A percentile compares a stretch with the other conserved stretches of the same genome.
phyloP scores from a whole-genome alignment of 2,797 vertebrate species.

The Tokudaia muenninki region DNA sequence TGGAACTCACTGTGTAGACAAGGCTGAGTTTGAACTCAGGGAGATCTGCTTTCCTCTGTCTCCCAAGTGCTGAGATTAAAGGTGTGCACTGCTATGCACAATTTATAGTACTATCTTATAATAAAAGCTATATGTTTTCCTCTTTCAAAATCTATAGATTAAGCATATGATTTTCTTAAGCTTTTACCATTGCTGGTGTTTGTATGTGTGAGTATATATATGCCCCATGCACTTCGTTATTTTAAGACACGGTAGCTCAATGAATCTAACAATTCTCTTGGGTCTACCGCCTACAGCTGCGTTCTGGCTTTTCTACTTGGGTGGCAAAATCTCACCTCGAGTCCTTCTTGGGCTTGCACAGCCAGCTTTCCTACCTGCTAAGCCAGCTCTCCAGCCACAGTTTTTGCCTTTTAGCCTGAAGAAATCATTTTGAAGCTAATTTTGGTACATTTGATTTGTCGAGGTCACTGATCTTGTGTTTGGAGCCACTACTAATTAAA shows the following conservation, averaged over 20 bases:
- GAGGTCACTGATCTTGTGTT: not conserved
- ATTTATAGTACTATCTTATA: not conserved
- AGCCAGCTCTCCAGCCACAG: not conserved
- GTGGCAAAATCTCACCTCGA: not conserved
- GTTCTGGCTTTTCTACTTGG: not conserved
- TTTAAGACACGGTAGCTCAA: not conserved
- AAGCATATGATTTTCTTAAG: not conserved
- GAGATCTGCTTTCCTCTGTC: not conserved
- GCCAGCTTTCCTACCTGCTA: not conserved
- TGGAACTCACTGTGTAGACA: not conserved
- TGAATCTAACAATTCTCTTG: not conserved
- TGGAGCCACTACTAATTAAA: not conserved
- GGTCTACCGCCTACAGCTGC: not conserved
- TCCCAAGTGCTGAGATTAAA: not conserved
- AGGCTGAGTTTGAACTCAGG: not conserved
- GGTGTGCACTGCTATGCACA: not conserved
- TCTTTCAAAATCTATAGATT: not conserved
- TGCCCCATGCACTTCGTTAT: not conserved
- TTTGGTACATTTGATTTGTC: not conserved
- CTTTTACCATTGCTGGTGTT: not conserved
- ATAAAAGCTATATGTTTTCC: not conserved
- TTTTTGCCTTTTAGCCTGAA: not conserved
- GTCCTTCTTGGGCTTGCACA: not conserved
- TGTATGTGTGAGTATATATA: not conserved
- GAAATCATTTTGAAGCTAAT: not conserved